Conservation (phyloP, 2,797 vertebrate species). For the Perodicticus potto region DNA sequence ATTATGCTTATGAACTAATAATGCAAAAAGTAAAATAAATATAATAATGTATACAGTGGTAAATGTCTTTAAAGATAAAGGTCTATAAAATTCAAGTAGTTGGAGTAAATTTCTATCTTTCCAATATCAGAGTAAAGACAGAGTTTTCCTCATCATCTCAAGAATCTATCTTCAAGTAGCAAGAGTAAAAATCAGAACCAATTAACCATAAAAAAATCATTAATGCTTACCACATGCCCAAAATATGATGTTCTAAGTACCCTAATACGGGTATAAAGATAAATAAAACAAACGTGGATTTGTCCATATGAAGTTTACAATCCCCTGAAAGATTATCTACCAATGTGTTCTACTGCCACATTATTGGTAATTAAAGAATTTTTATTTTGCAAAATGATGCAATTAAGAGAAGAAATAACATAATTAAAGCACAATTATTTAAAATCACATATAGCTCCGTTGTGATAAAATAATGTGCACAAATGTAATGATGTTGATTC, state of each 20-base stretch:
- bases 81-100: not conserved
- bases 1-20: not conserved
- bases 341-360: not conserved
- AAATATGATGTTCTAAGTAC: not conserved
- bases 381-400: conserved; percentile 62
- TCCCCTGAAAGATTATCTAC: not conserved
- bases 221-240: not conserved
- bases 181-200: conserved; percentile 2
- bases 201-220: not conserved
- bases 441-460: conserved; percentile 64
- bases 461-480: conserved; percentile 68
- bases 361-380: conserved; percentile 41
- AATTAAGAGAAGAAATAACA: conserved; percentile 58
- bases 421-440: conserved; percentile 55
- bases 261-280: not conserved
- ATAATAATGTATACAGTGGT: not conserved
- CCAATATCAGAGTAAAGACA: not conserved
- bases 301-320: not conserved
- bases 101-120: not conserved
- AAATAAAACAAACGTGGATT: not conserved
- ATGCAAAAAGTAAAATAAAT: not conserved
- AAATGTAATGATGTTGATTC: conserved; percentile 52
- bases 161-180: not conserved
- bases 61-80: not conserved
- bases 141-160: not conserved